These are phyloP conservation scores for Drosophila prosaltans DNA, from an alignment of 1,140 invertebrate species.

Conservation along the genomic window DNA sequence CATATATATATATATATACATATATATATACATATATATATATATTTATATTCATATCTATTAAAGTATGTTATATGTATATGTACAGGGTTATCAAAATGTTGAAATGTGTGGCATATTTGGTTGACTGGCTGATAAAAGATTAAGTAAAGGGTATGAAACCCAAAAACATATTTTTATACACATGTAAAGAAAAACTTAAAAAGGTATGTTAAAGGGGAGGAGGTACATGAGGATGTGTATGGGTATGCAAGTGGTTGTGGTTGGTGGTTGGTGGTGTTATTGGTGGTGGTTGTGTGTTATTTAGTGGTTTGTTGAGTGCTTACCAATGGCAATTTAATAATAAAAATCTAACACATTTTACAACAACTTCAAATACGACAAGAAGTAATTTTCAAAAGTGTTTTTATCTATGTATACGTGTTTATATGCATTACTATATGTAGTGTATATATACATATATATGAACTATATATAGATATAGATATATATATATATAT, in stretches of 20 bases:
- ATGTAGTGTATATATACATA: slow-evolving; percentile 27
- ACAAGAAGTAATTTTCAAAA: slow-evolving; percentile 68
- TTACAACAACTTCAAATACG: slow-evolving; percentile 53
- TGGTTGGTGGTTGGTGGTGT: slow-evolving; percentile 11
- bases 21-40: not conserved
- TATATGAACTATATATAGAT: slow-evolving; percentile 1
- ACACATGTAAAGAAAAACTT: not conserved
- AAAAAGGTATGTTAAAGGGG: not conserved
- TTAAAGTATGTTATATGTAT: not conserved
- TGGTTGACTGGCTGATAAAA: not conserved
- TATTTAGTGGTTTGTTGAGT: slow-evolving; percentile 56
- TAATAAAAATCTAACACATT: slow-evolving; percentile 70
- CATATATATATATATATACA: not conserved
- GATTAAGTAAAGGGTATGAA: not conserved
- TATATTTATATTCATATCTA: not conserved
- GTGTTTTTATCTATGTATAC: slow-evolving; percentile 43
- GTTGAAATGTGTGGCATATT: not conserved
- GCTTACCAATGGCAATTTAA: slow-evolving; percentile 72
- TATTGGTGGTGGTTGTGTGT: slow-evolving; percentile 26
- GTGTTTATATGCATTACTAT: slow-evolving; percentile 44
- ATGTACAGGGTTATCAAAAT: slow-evolving; percentile 5
- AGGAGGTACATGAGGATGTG: not conserved
- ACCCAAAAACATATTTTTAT: not conserved
- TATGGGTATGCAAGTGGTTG: slow-evolving; percentile 28
- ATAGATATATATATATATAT: slow-evolving; percentile 15